Evolutionary conservation across 2,113 vertebrate species (phyloP).

Genomic region (Microcebus murinus): DNA sequence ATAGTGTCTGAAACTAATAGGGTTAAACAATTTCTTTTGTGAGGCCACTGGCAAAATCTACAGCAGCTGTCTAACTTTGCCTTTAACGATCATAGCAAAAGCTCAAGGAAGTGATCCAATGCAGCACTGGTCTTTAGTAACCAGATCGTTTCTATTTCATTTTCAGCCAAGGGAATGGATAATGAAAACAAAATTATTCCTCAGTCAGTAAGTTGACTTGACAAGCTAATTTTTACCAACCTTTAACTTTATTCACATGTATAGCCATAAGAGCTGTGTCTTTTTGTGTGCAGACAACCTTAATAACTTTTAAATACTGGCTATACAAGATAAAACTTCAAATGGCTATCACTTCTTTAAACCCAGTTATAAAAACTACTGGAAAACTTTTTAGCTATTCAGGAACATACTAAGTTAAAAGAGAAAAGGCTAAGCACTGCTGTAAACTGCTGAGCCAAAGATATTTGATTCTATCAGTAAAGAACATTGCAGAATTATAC

Average conservation of each 20-base stretch:
- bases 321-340: slow-evolving; percentile 52
- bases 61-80: slow-evolving; percentile 55
- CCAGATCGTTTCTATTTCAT: slow-evolving; percentile 70
- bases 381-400: slow-evolving; percentile 46
- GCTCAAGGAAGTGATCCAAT: slow-evolving; percentile 70
- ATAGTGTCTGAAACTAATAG: slow-evolving; percentile 50
- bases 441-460: slow-evolving; percentile 4
- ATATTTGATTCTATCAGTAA: slow-evolving; percentile 27
- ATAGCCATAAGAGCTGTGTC: not conserved
- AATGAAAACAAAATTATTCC: slow-evolving; percentile 73
- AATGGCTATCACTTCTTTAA: slow-evolving; percentile 58
- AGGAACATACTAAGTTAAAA: slow-evolving; percentile 2
- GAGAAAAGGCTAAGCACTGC: slow-evolving; percentile 10
- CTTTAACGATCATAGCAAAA: slow-evolving; percentile 68
- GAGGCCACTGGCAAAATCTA: slow-evolving; percentile 53
- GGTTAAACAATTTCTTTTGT: slow-evolving; percentile 67
- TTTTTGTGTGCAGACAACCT: slow-evolving; percentile 32
- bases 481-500: slow-evolving; percentile 35
- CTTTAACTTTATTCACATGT: slow-evolving; percentile 43
- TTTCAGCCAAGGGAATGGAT: slow-evolving; percentile 68
- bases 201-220: slow-evolving; percentile 58
- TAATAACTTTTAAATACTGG: slow-evolving; percentile 50
- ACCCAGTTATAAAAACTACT: slow-evolving; percentile 61
- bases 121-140: slow-evolving; percentile 68
- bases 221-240: slow-evolving; percentile 72